Percentiles rank a stretch among this genome's conserved stretches.
These are phyloP conservation scores for Eremobia ochroleuca DNA, from an alignment of 2,888 invertebrate species.

Conservation along the genomic window DNA sequence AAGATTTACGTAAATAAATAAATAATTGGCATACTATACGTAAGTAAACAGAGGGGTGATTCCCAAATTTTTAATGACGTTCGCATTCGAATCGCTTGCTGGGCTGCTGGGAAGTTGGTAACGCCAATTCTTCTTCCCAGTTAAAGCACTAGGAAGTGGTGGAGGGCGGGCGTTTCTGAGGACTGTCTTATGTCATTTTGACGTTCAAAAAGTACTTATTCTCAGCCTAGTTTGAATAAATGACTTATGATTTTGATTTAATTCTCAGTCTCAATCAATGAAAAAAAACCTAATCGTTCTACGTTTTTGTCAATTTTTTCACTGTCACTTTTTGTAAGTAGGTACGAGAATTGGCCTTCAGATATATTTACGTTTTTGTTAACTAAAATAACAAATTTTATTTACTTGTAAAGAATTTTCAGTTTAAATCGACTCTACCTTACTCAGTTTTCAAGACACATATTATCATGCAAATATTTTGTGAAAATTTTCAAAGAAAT, in stretches of 20 bases:
- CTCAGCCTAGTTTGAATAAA: too few relatives aligned
- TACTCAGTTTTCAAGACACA: not conserved
- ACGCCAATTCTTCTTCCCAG: too few relatives aligned
- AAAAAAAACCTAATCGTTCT: not conserved
- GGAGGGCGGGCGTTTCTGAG: too few relatives aligned
- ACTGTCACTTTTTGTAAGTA: not conserved
- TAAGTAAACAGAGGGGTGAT: not conserved
- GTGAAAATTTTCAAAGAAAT: not conserved
- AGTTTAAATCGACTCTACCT: not conserved
- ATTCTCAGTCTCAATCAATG: too few relatives aligned
- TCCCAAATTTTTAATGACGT: not conserved
- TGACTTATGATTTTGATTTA: too few relatives aligned
- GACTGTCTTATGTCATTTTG: too few relatives aligned
- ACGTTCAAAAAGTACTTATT: too few relatives aligned
- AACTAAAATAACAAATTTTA: not conserved
- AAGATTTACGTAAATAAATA: too few relatives aligned
- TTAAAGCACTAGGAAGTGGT: too few relatives aligned
- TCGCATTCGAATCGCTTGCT: too few relatives aligned
- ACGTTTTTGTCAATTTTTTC: not conserved
- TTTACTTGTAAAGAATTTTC: not conserved
- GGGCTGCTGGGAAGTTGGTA: too few relatives aligned
- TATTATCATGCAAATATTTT: slow-evolving; percentile 18
- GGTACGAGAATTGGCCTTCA: not conserved
- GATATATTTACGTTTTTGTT: not conserved
- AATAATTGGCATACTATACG: too few relatives aligned